Conservation (phyloP, 1,140 invertebrate genomes). For the Tigriopus japonicus region DNA sequence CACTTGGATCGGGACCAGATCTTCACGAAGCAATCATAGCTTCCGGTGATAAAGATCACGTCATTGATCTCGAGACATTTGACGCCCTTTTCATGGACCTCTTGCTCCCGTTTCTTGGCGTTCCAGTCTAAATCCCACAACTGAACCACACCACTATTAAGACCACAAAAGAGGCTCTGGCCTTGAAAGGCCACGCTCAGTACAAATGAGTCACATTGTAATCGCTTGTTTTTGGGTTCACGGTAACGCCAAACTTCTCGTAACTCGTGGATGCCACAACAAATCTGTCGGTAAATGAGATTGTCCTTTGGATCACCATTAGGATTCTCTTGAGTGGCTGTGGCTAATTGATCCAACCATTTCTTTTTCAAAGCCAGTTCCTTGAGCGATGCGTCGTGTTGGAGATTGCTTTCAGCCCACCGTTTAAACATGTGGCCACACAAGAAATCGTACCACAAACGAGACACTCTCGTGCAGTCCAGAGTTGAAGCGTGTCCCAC, state of each 20-base stretch:
- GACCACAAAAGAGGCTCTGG: background rate
- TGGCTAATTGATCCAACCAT: too few relatives aligned
- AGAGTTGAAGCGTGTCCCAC: background rate
- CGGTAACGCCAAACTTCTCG: slow-evolving; percentile 1
- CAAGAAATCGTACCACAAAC: background rate
- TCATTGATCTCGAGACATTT: slow-evolving; percentile 6
- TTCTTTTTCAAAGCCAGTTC: background rate
- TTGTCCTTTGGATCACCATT: background rate
- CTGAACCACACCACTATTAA: background rate
- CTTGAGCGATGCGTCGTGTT: background rate
- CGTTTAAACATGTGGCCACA: background rate
- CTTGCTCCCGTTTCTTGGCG: background rate
- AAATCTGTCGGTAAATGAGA: slow-evolving; percentile 8
- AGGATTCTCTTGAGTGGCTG: too few relatives aligned
- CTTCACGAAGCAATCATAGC: slow-evolving; percentile 8
- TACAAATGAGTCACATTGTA: slow-evolving; percentile 5
- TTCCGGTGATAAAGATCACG: slow-evolving; percentile 1
- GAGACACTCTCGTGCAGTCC: background rate
- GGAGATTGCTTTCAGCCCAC: background rate
- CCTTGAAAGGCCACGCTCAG: background rate
- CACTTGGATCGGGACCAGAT: background rate
- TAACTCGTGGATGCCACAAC: background rate
- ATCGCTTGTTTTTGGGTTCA: background rate
- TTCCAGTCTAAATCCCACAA: slow-evolving; percentile 4
- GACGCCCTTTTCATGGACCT: slow-evolving; percentile 9